Conservation (phyloP, 2,888 invertebrate genomes). For the Adelognathus sp. region DNA sequence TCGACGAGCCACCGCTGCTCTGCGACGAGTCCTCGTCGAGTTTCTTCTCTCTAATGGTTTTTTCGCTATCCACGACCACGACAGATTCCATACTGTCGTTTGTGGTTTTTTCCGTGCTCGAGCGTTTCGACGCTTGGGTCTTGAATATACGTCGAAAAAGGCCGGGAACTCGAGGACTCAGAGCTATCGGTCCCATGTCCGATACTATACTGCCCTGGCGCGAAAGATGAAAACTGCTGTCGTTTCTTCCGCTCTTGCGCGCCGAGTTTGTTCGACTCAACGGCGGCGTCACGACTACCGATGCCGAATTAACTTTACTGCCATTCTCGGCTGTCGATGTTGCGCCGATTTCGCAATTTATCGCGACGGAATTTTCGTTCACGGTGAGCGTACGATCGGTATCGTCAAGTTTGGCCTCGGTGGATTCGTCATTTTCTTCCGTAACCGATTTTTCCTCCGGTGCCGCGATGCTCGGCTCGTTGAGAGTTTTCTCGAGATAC, state of each 20-base stretch:
- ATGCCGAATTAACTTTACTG: slow-evolving; percentile 14
- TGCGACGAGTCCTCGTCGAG: slow-evolving; percentile 49
- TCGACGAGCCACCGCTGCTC: slow-evolving; percentile 62
- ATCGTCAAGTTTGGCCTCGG: slow-evolving; percentile 1
- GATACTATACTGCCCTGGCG: slow-evolving; percentile 67
- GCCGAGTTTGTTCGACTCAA: slow-evolving; percentile 60
- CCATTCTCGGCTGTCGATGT: background rate
- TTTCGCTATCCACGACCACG: background rate
- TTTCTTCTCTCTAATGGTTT: slow-evolving; percentile 29
- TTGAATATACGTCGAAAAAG: slow-evolving; percentile 62
- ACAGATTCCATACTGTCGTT: background rate
- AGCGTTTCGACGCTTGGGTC: slow-evolving; percentile 51
- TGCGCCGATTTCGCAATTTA: slow-evolving; percentile 26
- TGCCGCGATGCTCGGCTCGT: slow-evolving; percentile 60
- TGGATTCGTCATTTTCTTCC: slow-evolving; percentile 10
- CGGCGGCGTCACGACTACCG: slow-evolving; percentile 42
- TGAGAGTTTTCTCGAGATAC: slow-evolving; percentile 83
- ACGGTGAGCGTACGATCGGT: slow-evolving; percentile 27
- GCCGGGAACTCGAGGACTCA: slow-evolving; percentile 64
- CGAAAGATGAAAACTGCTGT: slow-evolving; percentile 57
- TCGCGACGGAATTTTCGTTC: background rate
- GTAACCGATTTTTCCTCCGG: background rate
- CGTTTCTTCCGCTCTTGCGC: slow-evolving; percentile 44
- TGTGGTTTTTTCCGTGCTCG: background rate
- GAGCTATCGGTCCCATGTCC: slow-evolving; percentile 65